Evolutionary conservation across 2,888 invertebrate species (phyloP), one percentile per base, ranked within the genome.

Genomic region (Brachyopa scutellaris): DNA sequence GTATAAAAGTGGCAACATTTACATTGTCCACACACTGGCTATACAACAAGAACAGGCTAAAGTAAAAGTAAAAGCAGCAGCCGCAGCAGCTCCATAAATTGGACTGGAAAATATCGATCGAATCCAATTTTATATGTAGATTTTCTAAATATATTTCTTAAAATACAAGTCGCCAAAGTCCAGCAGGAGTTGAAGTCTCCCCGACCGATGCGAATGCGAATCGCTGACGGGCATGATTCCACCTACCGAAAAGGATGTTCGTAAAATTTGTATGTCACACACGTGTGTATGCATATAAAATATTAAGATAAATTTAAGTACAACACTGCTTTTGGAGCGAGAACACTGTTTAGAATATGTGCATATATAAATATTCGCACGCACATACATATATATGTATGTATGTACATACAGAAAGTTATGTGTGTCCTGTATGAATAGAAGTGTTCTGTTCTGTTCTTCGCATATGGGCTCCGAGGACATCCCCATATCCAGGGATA

Each of bases 51-150:
- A 5, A 57, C 11, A 13, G 13, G 1, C 15, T 17, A 26, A 5
- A 26, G 26, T 6, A 26, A 26, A 26, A 42, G 53, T 26, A 4
- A 47, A 11, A 47, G 26, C 57, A 33, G n/a, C 62, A 67, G 23
- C 29, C 55, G 26, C 47, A 69, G 59, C 74, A 70, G 47, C 76
- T 33, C 70, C 69, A 80, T 80, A 82, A 82, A 82, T 82, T 82
- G 77, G 77, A 82, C 82, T 82, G 82, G 77, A 85, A 86, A 85
- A 85, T 86, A 86, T 86, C 85, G 86, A 86, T 86, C 86, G 85
- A 86, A 86, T 86, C 85, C 85, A 86, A 86, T 86, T 86, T 85
- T 85, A 84, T 86, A 86, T 86, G 86, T 86, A 86, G 85, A 86
- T 86, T 86, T 85, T 86, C 82, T 84, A 85, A 85, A 85, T 84